A percentile compares a stretch with the other conserved stretches of the same genome.
These are phyloP conservation scores for Enteromius trimaculatus DNA, from an alignment of 2,797 vertebrate genomes.

Conservation along the genomic window DNA sequence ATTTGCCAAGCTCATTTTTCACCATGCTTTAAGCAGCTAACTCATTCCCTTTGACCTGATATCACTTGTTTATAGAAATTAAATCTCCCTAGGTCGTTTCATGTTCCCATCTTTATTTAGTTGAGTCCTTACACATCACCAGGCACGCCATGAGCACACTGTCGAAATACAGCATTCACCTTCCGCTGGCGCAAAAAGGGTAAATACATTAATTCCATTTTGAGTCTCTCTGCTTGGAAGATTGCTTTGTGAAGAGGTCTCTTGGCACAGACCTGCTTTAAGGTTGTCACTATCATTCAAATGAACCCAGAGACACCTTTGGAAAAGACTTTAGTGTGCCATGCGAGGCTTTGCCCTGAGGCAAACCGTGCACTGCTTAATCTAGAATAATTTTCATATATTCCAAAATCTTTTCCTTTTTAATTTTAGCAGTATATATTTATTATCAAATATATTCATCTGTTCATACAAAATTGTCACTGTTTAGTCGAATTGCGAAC, in stretches of 20 bases:
- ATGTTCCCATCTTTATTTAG: conserved; percentile 47
- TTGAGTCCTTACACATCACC: conserved; percentile 14
- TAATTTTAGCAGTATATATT: neutral
- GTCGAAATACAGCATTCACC: conserved; percentile 34
- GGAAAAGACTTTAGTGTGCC: conserved; percentile 23
- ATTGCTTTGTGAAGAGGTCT: conserved; percentile 45
- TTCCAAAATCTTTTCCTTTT: conserved; percentile 1
- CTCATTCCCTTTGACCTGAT: conserved; percentile 44
- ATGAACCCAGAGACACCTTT: conserved; percentile 39
- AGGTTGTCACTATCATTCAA: conserved; percentile 45
- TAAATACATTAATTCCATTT: conserved; percentile 55
- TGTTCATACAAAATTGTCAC: conserved; percentile 14
- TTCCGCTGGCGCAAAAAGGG: conserved; percentile 36
- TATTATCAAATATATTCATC: conserved; percentile 1
- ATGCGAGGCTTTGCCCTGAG: neutral
- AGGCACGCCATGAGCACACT: conserved; percentile 19
- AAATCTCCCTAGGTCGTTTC: conserved; percentile 33
- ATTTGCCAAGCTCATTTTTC: conserved; percentile 40
- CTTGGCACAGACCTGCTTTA: conserved; percentile 40
- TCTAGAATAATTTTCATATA: neutral
- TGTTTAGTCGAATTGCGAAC: neutral
- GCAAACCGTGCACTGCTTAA: conserved; percentile 6
- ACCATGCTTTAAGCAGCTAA: conserved; percentile 37
- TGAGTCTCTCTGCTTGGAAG: conserved; percentile 43
- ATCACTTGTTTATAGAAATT: conserved; percentile 53